Percentiles rank a stretch among this genome's conserved stretches.
Evolutionary conservation across 2,888 invertebrate species (phyloP).

Genomic region (Troides helena): DNA sequence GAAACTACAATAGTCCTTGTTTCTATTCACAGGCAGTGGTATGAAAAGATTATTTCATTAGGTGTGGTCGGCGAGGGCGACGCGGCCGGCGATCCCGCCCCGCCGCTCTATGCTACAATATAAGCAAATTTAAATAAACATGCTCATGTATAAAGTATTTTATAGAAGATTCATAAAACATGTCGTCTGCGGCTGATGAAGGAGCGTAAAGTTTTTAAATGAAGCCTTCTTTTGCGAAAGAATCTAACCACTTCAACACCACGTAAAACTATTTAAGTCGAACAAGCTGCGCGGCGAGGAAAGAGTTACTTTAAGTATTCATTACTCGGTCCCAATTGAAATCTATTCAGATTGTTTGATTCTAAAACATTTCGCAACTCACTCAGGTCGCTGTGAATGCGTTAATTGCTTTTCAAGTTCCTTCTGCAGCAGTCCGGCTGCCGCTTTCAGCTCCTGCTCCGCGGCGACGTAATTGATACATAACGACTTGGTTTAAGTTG

Average conservation of each 20-base stretch:
- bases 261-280: slow-evolving; percentile 1
- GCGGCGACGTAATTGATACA: slow-evolving; percentile 8
- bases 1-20: no score
- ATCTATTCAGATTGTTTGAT: slow-evolving; percentile 12
- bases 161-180: no score
- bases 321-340: slow-evolving; percentile 14
- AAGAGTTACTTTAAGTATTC: slow-evolving; percentile 2
- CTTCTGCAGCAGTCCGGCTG: neutral
- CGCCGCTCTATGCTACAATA: no score
- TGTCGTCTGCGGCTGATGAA: no score
- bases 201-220: no score
- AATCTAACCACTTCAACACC: neutral
- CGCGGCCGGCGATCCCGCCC: no score
- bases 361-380: slow-evolving; percentile 13
- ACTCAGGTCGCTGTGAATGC: slow-evolving; percentile 9
- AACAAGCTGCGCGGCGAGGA: neutral
- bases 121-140: no score
- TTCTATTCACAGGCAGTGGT: no score
- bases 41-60: no score
- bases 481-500: neutral
- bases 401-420: slow-evolving; percentile 9
- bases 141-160: no score
- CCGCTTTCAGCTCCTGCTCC: slow-evolving; percentile 1
- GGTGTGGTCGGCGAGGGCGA: no score
- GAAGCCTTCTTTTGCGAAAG: no score